Base-by-base conservation (phyloP, 2,888 invertebrate species). In the Linnaemya tessellans region DNA sequence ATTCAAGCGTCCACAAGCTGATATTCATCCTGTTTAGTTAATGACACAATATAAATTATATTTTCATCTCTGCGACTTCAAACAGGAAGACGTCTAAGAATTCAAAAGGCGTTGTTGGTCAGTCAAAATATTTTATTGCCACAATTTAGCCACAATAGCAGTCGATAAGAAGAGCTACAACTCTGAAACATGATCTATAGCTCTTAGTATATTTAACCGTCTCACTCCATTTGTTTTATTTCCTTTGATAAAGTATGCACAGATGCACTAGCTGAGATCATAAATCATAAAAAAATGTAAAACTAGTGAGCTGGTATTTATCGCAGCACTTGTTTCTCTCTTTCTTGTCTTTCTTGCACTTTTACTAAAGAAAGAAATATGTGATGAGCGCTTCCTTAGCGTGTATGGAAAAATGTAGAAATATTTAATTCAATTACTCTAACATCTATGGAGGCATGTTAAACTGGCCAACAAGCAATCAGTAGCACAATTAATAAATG, bases 251-350 rank as follows among this genome's bases (percentile, higher is more conserved):
- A 22, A 60, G 3, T 20, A 64, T n/a, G 41, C 10, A 77, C 38
- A 38, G 30, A 41, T 22, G 20, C 56, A 67, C 46, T 43, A 22
- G 65, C 49, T 41, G 8, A 22, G 49, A 77, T 65, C 71, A 78
- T 83, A 71, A 83, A 78, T 83, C 82, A 83, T 71, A 43, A 13
- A 64, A 54, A 77, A 77, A 70, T 56, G 70, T 70, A 60, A 78
- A 83, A 78, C 56, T 56, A 65, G 65, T 71, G n/a, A 77, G 77
- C 77, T 71, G 71, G 51, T 54, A 78, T 83, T 83, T 78, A 78
- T 49, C 58, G 43, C 65, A 64, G 51, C 65, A 77, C 70, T 64
- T 68, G 67, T 60, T 56, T 56, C 15, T 15, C n/a, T 54, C 46
- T 43, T 49, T n/a, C 38, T 51, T 54, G 13, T 10, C n/a, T 41